Percentiles rank a stretch among this genome's conserved stretches.
Conservation (phyloP, 2,113 vertebrate species). For the Euleptes europaea region DNA sequence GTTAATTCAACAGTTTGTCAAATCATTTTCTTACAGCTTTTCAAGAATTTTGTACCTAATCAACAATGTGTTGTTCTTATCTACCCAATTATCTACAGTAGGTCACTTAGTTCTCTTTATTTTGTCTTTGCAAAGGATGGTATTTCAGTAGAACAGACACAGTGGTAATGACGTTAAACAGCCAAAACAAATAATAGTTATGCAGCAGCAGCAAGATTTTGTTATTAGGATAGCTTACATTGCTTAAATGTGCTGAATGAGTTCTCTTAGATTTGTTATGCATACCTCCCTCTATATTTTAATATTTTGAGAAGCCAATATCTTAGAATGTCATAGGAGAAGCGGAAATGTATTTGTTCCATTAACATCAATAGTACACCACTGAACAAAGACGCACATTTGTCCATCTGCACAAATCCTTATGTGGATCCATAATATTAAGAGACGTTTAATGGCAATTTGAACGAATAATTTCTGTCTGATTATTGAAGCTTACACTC, state of each 20-base stretch:
- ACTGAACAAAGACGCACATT: too few relatives aligned
- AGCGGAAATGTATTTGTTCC: background rate
- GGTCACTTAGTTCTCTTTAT: conserved; percentile 20
- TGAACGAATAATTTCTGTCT: too few relatives aligned
- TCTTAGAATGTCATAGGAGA: background rate
- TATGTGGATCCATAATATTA: too few relatives aligned
- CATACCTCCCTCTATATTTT: background rate
- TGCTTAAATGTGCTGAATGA: background rate
- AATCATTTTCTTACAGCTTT: background rate
- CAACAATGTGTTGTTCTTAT: conserved; percentile 11
- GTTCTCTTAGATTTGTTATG: conserved; percentile 21
- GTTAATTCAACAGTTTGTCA: background rate
- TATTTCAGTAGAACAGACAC: background rate
- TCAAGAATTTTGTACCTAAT: background rate
- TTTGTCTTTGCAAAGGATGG: conserved; percentile 40
- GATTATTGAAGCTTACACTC: too few relatives aligned
- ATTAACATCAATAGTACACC: background rate
- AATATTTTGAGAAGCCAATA: background rate
- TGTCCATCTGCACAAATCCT: background rate
- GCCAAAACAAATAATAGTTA: conserved; percentile 46
- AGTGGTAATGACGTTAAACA: conserved; percentile 24
- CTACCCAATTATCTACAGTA: conserved; percentile 24
- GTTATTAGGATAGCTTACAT: background rate
- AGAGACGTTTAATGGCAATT: too few relatives aligned
- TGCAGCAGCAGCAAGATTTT: background rate